Evolutionary conservation across 2,113 vertebrate genomes (phyloP).

Genomic region (Origma solitaria): DNA sequence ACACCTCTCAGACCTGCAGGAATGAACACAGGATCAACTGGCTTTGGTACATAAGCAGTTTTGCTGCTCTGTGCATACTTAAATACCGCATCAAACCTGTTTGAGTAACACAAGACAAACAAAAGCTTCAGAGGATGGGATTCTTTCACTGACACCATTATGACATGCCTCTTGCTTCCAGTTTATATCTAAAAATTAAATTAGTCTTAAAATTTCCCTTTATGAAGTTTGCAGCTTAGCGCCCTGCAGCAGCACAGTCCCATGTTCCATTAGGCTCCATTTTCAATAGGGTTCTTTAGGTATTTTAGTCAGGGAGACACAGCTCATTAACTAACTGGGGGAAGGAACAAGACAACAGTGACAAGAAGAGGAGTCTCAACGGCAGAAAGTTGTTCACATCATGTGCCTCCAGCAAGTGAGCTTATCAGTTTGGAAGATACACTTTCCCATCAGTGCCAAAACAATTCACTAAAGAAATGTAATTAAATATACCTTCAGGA

Average conservation of each 20-base stretch:
- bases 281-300: not conserved
- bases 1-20: not conserved
- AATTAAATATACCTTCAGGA: not conserved
- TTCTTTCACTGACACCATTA: not conserved
- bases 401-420: rapidly evolving
- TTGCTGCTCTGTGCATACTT: not conserved
- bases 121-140: not conserved
- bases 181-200: not conserved
- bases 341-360: not conserved
- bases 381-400: not conserved
- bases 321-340: not conserved
- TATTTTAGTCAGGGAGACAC: not conserved
- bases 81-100: not conserved
- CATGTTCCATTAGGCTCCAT: not conserved
- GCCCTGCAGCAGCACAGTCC: not conserved
- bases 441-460: not conserved
- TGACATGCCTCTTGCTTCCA: not conserved
- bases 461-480: not conserved
- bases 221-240: not conserved
- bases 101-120: not conserved
- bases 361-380: not conserved
- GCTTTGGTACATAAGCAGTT: not conserved
- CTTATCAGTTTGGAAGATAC: not conserved
- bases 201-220: not conserved
- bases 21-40: not conserved